These are phyloP conservation scores for Arrhopalites spinosus DNA, from an alignment of 2,888 invertebrate genomes.

Conservation along the genomic window DNA sequence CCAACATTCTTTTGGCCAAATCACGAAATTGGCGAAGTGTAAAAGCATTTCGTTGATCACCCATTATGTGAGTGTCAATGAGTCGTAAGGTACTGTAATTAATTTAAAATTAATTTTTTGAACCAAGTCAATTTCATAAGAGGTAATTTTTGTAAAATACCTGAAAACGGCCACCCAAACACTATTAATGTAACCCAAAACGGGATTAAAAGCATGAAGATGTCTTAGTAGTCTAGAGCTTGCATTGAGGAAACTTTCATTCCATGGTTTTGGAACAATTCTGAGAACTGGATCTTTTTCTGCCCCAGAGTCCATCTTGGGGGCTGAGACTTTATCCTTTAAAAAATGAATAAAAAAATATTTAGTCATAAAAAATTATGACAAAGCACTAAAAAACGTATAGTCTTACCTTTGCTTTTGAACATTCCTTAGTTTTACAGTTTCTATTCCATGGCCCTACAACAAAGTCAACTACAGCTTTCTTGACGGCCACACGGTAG, in stretches of 20 bases:
- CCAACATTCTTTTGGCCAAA: constrained; percentile 67
- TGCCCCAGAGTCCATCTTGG: constrained; percentile 47
- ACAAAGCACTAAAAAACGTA: too few species aligned
- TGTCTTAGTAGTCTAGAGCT: constrained; percentile 45
- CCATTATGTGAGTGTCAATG: constrained; percentile 67
- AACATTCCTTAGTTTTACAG: too few species aligned
- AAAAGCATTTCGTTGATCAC: constrained; percentile 68
- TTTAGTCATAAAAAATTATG: too few species aligned
- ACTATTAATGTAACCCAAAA: constrained; percentile 49
- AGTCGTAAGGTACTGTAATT: constrained; percentile 66
- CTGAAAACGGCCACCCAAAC: constrained; percentile 53
- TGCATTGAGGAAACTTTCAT: constrained; percentile 42
- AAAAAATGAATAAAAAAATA: too few species aligned
- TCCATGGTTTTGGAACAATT: constrained; percentile 55
- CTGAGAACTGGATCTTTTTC: constrained; percentile 45
- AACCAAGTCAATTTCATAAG: background rate
- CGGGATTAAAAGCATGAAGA: constrained; percentile 54
- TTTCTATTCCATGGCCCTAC: too few species aligned
- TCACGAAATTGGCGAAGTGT: constrained; percentile 70
- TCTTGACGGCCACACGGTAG: constrained; percentile 85
- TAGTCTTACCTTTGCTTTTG: too few species aligned
- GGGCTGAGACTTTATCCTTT: constrained; percentile 63
- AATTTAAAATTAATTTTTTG: background rate
- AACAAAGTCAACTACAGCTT: constrained; percentile 89
- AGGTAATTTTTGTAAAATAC: constrained; percentile 28